Base-by-base conservation (phyloP, 2,888 invertebrate genomes). In the Eupithecia pulchellata region DNA sequence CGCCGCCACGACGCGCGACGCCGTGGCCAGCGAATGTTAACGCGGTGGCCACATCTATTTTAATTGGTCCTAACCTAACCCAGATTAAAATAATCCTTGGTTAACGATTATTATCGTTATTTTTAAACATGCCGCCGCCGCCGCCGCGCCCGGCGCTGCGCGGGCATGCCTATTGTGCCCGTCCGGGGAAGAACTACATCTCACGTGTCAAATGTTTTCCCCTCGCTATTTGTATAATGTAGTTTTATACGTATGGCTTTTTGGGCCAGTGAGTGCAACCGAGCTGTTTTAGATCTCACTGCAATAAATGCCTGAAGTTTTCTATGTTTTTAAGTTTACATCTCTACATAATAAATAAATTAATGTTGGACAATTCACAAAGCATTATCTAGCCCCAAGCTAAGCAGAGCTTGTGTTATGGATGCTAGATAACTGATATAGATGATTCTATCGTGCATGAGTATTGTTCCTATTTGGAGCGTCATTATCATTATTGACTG, bases 41-140 rank as follows among this genome's bases (percentile, higher is more conserved):
- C 73, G 75, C 77, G 78, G 76, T 77, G 76, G 75, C 74, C 72
- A 69, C 76, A 79, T 84, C 86, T 85, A 84, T 84, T 85, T 85
- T 81, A 83, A 86, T 85, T 85, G 80, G 81, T 82, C 78, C 79
- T 78, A 79, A 82, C 77, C 79, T 78, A 79, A 82, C 82, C 81
- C 82, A 81, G 81, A 80, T 86, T 78, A 82, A 89, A 89, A 89
- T 88, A 87, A 85, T 83, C 80, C 81, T 79, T 78, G 78, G 77
- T 79, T 89, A 89, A 89, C 88, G 90, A 89, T 89, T 89, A 88
- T 88, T 86, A 84, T 81, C 77, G 83, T 82, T 89, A 89, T 88
- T 89, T 89, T 84, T 85, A 87, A 85, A 84, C 79, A 73, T 74
- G 36, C 75, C 72, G 20, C 55, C n/a, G n/a, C 73, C 76, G 60